phyloP scores from a whole-genome alignment of 1,140 invertebrate genomes.

The Euura saliciscinereae region DNA sequence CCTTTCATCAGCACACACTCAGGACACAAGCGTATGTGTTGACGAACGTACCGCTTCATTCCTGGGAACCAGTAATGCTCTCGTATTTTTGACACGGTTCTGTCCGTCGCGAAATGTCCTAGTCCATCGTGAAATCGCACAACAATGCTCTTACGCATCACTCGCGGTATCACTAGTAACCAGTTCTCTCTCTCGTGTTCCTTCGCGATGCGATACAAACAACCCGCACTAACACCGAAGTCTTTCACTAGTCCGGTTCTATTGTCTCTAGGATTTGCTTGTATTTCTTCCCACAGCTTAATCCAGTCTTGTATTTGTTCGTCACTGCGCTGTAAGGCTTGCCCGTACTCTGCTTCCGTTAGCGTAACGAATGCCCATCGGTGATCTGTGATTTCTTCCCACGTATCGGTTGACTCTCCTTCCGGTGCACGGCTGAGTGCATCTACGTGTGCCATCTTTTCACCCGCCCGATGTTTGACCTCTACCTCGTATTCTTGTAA shows the following conservation, averaged over 20 bases:
- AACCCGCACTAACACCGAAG: too few relatives aligned
- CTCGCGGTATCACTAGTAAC: too few relatives aligned
- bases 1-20: slow-evolving; percentile 19
- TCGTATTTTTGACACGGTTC: slow-evolving; percentile 20
- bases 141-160: background rate
- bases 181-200: too few relatives aligned
- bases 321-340: background rate
- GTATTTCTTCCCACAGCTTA: background rate
- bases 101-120: slow-evolving; percentile 20
- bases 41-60: slow-evolving; percentile 20
- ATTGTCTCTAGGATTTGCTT: slow-evolving; percentile 1
- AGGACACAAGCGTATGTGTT: slow-evolving; percentile 21
- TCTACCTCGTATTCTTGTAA: slow-evolving; percentile 43
- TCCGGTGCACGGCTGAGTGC: slow-evolving; percentile 21
- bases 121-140: too few relatives aligned
- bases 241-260: slow-evolving; percentile 10
- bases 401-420: slow-evolving; percentile 20
- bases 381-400: slow-evolving; percentile 23
- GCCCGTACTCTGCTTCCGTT: too few relatives aligned
- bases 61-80: slow-evolving; percentile 28
- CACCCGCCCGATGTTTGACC: slow-evolving; percentile 40
- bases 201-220: too few relatives aligned
- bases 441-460: slow-evolving; percentile 44
- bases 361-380: slow-evolving; percentile 9
- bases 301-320: background rate